Evolutionary conservation across 1,140 invertebrate species (phyloP).

Genomic region (Penaeus chinensis): DNA sequence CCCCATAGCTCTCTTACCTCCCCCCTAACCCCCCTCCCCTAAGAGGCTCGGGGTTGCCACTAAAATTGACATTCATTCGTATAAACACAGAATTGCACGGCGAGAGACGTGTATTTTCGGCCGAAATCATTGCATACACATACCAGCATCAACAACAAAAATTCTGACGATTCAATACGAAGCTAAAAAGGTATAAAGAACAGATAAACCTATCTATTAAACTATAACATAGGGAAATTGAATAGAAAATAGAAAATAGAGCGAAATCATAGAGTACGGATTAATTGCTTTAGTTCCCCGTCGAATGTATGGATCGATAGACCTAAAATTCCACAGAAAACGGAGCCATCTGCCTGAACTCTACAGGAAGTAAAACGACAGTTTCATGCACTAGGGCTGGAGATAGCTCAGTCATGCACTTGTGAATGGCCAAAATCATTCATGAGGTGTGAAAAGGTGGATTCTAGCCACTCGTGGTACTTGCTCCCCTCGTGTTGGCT

Average conservation of each 20-base stretch:
- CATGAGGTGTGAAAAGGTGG: too few relatives aligned
- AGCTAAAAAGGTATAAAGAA: background rate
- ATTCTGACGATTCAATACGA: background rate
- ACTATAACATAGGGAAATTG: background rate
- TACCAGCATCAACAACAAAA: background rate
- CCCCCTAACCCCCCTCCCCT: too few relatives aligned
- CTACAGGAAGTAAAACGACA: background rate
- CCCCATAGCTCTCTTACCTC: too few relatives aligned
- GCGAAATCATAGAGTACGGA: background rate
- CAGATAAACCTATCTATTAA: background rate
- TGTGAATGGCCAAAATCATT: background rate
- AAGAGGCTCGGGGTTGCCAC: too few relatives aligned
- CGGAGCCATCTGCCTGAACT: background rate
- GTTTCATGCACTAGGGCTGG: background rate
- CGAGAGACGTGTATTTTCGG: background rate
- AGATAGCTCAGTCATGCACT: background rate
- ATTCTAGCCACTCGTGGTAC: too few relatives aligned
- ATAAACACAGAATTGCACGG: background rate
- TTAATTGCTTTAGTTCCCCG: background rate
- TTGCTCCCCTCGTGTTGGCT: too few relatives aligned
- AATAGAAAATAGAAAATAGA: background rate
- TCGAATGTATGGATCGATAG: conserved; percentile 12
- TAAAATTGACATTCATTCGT: background rate
- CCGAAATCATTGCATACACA: background rate
- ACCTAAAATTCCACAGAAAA: background rate